Base-by-base conservation (phyloP, 2,797 vertebrate genomes). In the Sebastes reedi region DNA sequence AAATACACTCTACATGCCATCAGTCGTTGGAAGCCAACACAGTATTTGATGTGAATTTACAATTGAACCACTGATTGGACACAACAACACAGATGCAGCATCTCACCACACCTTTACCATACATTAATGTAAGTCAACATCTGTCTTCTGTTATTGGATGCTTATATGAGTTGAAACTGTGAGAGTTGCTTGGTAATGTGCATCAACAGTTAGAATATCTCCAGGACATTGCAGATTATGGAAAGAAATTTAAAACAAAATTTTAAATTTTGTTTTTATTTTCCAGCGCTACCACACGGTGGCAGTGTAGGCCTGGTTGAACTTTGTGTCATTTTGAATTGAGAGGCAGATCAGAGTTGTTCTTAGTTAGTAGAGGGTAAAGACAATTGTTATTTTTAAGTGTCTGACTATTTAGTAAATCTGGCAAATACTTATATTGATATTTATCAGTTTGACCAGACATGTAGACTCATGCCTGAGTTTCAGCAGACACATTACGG, bases 261-360 rank as follows among this genome's bases (percentile, higher is more conserved):
- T 36, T 36, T 36, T 4, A 4, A 36, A 36, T 36, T 36, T 36
- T 36, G 34, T 36, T 36, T 36, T 36, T 36, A 36, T 36, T 34
- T 62, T 22, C 58, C 32, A 4, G 16, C 69, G 3, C 12, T 11
- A 65, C 89, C 93, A 91, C 86, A 73, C 14, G 88, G 81, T 73
- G 91, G 92, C 90, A 91, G 87, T 85, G 67, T 75, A 68, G 50
- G 66, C 69, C 54, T 64, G 67, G 16, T 16, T 29, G 25, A 66
- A 16, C 54, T 27, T 29, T 27, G 29, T 62, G 29, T 61, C 8
- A 12, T n/a, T 61, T 30, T 24, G 12, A 46, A 27, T 20, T 10
- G 27, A 67, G 27, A 58, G 42, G 42, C 6, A 13, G 16, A 18
- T 25, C 18, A 52, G n/a, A 64, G 25, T 52, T 25, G 22, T 34